Evolutionary conservation across 2,888 invertebrate species (phyloP).

Genomic region (Caenorhabditis sp.): DNA sequence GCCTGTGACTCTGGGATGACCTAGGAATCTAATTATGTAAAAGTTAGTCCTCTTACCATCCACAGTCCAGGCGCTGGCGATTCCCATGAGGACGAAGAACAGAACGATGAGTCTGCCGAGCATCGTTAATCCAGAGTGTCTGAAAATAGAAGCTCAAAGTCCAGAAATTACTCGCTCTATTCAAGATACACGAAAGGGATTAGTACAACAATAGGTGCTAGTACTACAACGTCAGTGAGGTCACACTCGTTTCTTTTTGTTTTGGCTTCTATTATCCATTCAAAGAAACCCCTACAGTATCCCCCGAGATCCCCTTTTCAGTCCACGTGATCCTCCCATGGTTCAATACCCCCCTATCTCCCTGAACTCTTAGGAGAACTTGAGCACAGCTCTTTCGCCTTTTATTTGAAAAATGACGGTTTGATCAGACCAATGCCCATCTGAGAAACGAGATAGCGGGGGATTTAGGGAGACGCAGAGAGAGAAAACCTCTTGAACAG

Average conservation of each 20-base stretch:
- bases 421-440: slow-evolving; percentile 61
- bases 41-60: slow-evolving; percentile 42
- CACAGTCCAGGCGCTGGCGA: slow-evolving; percentile 56
- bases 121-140: slow-evolving; percentile 35
- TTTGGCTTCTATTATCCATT: not conserved
- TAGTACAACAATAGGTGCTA: slow-evolving; percentile 8
- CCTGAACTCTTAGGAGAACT: slow-evolving; percentile 39
- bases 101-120: slow-evolving; percentile 35
- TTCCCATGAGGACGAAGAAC: slow-evolving; percentile 38
- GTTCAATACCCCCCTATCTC: not conserved
- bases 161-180: slow-evolving; percentile 26
- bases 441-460: slow-evolving; percentile 22
- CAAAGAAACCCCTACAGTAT: not conserved
- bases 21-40: too few relatives aligned
- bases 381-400: not conserved
- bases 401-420: slow-evolving; percentile 57
- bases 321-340: not conserved
- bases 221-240: slow-evolving; percentile 13
- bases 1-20: too few relatives aligned
- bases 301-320: not conserved
- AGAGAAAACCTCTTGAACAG: slow-evolving; percentile 55
- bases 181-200: slow-evolving; percentile 12
- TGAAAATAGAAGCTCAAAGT: slow-evolving; percentile 20
- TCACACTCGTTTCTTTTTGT: slow-evolving; percentile 3
- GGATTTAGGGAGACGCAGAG: slow-evolving; percentile 24